These are phyloP conservation scores for Polydesmus complanatus DNA, from an alignment of 2,888 invertebrate genomes.

Conservation along the genomic window DNA sequence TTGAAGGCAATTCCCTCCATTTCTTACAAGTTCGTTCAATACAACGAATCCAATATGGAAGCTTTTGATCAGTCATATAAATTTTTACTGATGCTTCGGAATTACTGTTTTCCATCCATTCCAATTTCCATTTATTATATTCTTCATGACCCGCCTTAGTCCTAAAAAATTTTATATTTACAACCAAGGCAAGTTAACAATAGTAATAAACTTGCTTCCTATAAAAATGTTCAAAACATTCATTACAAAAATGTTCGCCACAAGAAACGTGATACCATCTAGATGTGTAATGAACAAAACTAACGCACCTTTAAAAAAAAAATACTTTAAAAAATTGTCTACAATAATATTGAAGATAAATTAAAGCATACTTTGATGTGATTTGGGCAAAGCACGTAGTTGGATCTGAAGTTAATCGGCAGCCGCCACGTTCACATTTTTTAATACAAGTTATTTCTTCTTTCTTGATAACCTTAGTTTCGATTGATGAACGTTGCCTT, in stretches of 20 bases:
- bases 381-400: no score
- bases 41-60: slow-evolving; percentile 35
- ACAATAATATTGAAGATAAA: no score
- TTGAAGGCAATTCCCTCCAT: slow-evolving; percentile 31
- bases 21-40: slow-evolving; percentile 27
- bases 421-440: no score
- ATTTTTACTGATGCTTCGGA: slow-evolving; percentile 27
- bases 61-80: slow-evolving; percentile 29
- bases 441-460: no score
- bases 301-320: slow-evolving; percentile 25
- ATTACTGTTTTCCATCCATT: slow-evolving; percentile 28
- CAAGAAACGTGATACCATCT: slow-evolving; percentile 34
- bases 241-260: slow-evolving; percentile 36
- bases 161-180: slow-evolving; percentile 5
- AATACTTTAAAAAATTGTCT: no score
- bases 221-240: slow-evolving; percentile 34
- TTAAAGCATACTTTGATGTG: no score
- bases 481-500: no score
- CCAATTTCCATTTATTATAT: slow-evolving; percentile 27
- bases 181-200: neutral
- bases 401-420: no score
- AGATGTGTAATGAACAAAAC: slow-evolving; percentile 28
- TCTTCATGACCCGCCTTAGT: slow-evolving; percentile 17
- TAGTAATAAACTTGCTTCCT: slow-evolving; percentile 23
- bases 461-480: no score